phyloP scores from a whole-genome alignment of 92 coral and sea anemone species.

The Desmophyllum pertusum region DNA sequence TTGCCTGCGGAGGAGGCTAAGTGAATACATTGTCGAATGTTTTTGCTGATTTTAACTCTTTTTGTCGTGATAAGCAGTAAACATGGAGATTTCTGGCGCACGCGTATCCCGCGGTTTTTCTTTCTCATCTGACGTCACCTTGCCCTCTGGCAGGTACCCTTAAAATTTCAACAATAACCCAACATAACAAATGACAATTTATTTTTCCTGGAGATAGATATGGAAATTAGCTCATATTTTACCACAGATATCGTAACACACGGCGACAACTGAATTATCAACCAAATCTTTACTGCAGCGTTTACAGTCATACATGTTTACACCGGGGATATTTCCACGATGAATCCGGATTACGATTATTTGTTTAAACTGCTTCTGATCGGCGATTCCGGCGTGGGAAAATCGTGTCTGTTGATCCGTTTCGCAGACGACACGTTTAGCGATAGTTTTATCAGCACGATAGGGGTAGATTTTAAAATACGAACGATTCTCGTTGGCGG shows the following conservation, averaged over 20 bases:
- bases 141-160: constrained; percentile 29
- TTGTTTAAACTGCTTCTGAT: constrained; percentile 89
- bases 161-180: constrained; percentile 21
- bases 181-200: constrained; percentile 21
- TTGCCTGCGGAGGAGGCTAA: too few species aligned
- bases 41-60: background rate
- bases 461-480: constrained; percentile 99
- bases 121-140: constrained; percentile 26
- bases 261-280: constrained; percentile 15
- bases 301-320: background rate
- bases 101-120: background rate
- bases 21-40: too few species aligned
- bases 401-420: constrained; percentile 94
- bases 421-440: constrained; percentile 98
- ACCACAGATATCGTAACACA: constrained; percentile 13
- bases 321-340: constrained; percentile 7
- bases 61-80: too few species aligned
- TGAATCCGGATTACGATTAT: constrained; percentile 97
- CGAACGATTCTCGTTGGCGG: constrained; percentile 85
- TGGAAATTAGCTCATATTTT: constrained; percentile 34
- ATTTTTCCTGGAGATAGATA: constrained; percentile 9
- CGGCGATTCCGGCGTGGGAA: constrained; percentile 99
- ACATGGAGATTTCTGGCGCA: background rate
- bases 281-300: background rate
- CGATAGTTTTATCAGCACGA: constrained; percentile 94